Conservation (phyloP, 2,888 invertebrate genomes). For the Proisotoma minuta region DNA sequence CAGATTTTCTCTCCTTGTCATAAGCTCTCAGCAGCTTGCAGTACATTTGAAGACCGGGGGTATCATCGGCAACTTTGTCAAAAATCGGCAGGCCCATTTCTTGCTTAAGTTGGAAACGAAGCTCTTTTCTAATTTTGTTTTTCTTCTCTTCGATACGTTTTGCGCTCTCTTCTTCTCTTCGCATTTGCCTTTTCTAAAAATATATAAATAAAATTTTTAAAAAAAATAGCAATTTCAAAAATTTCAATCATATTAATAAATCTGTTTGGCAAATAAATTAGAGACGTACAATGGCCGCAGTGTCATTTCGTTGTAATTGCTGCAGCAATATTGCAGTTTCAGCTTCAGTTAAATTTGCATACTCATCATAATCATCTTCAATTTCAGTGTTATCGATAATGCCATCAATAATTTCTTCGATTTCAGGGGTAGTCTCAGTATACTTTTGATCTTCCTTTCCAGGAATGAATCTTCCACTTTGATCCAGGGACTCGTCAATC, state of each 20-base stretch:
- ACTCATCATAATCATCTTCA: conserved; percentile 4
- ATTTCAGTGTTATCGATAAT: not conserved
- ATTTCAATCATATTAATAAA: too few species aligned
- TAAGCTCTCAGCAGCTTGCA: not conserved
- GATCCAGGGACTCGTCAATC: not conserved
- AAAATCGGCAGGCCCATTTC: conserved; percentile 1
- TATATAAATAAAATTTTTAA: not conserved
- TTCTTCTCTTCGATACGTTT: not conserved
- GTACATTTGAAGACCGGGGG: not conserved
- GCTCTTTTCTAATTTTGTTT: not conserved
- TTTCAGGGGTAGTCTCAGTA: conserved; percentile 5
- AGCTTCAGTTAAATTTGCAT: not conserved
- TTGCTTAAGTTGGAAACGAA: not conserved
- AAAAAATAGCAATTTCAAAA: too few species aligned
- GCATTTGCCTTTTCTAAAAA: not conserved
- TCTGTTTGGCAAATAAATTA: not conserved
- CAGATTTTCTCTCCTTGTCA: too few species aligned
- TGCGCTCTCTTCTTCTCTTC: not conserved
- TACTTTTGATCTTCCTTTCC: not conserved
- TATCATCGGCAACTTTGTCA: not conserved
- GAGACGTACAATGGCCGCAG: not conserved
- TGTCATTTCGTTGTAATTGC: not conserved
- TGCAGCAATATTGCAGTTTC: not conserved
- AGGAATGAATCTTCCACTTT: not conserved
- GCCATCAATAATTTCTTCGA: not conserved